phyloP scores from a whole-genome alignment of 2,797 vertebrate species.

The Cyclura pinguis region DNA sequence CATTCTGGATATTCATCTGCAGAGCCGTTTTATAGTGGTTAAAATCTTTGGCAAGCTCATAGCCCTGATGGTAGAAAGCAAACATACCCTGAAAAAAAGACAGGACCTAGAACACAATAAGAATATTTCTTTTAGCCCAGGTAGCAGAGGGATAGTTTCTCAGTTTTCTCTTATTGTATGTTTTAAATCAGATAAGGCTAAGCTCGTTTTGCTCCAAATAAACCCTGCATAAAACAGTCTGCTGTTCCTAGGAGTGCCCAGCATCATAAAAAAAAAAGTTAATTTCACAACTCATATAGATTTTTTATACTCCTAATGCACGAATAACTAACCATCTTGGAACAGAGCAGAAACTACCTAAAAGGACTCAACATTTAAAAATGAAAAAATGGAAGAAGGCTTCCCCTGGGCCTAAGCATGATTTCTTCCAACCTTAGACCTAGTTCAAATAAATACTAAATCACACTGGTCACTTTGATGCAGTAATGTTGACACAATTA shows the following conservation, averaged over 20 bases:
- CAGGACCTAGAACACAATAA: constrained; percentile 86
- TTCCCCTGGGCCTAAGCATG: neutral
- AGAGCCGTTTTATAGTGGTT: constrained; percentile 95
- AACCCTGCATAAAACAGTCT: neutral
- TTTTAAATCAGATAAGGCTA: neutral
- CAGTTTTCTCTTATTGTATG: fast-evolving
- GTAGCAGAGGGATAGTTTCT: neutral
- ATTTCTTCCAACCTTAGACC: neutral
- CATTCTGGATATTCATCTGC: constrained; percentile 99
- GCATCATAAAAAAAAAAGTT: no score
- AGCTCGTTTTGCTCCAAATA: neutral
- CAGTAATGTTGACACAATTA: neutral
- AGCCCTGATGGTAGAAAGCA: constrained; percentile 98
- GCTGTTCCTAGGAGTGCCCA: no score
- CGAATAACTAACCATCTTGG: neutral
- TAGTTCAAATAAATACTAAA: neutral
- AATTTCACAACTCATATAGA: no score
- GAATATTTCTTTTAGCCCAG: constrained; percentile 43
- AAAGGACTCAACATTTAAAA: neutral
- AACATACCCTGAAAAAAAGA: constrained; percentile 99
- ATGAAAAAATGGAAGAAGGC: neutral
- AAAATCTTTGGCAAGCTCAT: constrained; percentile 97
- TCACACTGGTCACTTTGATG: neutral
- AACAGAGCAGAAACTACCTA: neutral
- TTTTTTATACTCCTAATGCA: no score